Conservation (phyloP, 2,113 vertebrate species). For the Fregetta grallaria region DNA sequence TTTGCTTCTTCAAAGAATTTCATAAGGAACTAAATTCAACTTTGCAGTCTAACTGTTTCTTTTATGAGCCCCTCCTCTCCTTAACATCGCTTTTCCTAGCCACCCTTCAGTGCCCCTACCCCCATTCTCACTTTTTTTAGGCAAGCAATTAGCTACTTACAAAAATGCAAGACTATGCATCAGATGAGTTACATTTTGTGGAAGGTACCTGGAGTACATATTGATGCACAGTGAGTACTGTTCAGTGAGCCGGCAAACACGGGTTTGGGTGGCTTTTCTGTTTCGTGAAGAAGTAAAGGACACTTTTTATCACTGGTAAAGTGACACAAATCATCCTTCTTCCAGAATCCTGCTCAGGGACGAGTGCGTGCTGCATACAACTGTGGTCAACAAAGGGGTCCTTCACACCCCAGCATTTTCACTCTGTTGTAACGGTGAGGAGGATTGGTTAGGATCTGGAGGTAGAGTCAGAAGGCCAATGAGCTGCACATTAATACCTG, state of each 20-base stretch:
- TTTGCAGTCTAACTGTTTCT: slow-evolving; percentile 60
- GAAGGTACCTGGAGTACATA: neutral
- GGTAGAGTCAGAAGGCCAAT: neutral
- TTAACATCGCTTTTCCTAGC: neutral
- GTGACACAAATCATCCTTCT: neutral
- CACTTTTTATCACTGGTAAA: neutral
- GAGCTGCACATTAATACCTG: neutral
- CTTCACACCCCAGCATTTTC: neutral
- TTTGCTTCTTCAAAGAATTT: slow-evolving; percentile 75
- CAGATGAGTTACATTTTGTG: neutral
- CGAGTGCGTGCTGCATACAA: neutral
- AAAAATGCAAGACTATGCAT: neutral
- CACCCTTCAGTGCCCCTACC: neutral
- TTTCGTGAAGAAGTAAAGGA: neutral
- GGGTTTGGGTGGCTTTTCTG: neutral
- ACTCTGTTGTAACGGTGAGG: neutral
- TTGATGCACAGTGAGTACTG: neutral
- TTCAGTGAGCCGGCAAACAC: neutral
- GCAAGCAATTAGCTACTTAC: neutral
- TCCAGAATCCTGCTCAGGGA: neutral
- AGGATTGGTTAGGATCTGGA: neutral
- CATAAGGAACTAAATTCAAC: slow-evolving; percentile 69
- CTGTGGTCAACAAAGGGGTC: neutral
- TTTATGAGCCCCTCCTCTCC: slow-evolving; percentile 23
- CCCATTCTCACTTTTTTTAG: neutral